Conservation (phyloP, 2,888 invertebrate genomes). For the Palloptera scutellata region DNA sequence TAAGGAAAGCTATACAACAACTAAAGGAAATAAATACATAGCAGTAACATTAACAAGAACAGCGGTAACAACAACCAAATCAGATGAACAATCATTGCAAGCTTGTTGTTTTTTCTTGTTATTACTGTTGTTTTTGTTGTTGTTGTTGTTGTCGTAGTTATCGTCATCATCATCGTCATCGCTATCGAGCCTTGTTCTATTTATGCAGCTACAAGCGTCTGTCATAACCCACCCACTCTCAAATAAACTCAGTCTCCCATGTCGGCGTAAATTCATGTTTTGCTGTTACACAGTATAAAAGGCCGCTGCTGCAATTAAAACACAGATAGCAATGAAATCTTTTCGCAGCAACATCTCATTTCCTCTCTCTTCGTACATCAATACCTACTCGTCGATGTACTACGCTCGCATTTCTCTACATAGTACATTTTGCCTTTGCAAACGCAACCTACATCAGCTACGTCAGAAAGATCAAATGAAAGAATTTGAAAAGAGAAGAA, state of each 20-base stretch:
- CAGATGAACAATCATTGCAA: neutral
- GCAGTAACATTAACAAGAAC: conserved; percentile 20
- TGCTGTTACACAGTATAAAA: neutral
- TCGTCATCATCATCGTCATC: conserved; percentile 9
- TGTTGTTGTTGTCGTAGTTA: neutral
- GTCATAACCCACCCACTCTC: conserved; percentile 46
- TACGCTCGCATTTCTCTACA: no score
- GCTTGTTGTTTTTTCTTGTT: conserved; percentile 15
- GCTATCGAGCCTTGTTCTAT: conserved; percentile 41
- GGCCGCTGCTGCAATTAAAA: neutral
- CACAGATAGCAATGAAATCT: no score
- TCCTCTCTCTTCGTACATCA: no score
- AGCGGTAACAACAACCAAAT: conserved; percentile 10
- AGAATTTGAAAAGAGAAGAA: neutral
- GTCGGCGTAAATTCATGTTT: conserved; percentile 16
- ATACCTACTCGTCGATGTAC: no score
- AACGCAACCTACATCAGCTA: neutral
- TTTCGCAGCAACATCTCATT: no score
- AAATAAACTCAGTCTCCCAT: conserved; percentile 14
- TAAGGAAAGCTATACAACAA: no score
- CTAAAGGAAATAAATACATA: conserved; percentile 34
- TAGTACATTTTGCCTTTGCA: neutral
- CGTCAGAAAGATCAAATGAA: neutral
- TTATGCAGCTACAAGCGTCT: conserved; percentile 38
- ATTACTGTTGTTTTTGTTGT: neutral